Percentiles rank a stretch among this genome's conserved stretches.
Conservation (phyloP, 2,888 invertebrate species). For the Thumatha senex region DNA sequence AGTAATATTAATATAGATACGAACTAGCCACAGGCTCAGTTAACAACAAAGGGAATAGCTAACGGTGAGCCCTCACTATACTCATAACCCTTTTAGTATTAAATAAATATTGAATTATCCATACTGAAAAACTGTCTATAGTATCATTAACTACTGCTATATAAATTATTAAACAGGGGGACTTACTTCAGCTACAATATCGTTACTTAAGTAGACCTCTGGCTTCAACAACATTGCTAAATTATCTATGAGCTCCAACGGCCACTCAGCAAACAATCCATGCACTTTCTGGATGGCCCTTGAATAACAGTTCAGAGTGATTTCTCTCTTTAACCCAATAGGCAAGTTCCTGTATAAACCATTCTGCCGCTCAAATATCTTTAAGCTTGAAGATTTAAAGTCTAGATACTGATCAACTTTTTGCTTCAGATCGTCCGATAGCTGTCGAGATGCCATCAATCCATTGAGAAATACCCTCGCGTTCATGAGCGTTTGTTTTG, state of each 20-base stretch:
- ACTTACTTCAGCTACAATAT: constrained; percentile 24
- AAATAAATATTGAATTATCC: no score
- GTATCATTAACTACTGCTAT: background rate
- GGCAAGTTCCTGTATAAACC: constrained; percentile 20
- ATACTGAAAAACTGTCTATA: no score
- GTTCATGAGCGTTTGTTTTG: constrained; percentile 9
- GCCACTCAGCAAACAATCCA: constrained; percentile 14
- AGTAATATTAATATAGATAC: no score
- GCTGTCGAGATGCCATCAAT: constrained; percentile 11
- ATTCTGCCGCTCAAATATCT: constrained; percentile 9
- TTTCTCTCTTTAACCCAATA: constrained; percentile 14
- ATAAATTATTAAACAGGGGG: background rate
- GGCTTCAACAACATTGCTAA: constrained; percentile 13
- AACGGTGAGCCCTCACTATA: no score
- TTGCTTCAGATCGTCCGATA: constrained; percentile 15
- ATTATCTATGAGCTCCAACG: constrained; percentile 14
- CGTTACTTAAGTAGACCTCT: constrained; percentile 21
- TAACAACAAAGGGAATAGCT: no score
- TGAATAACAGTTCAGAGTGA: constrained; percentile 11
- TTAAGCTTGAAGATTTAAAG: constrained; percentile 10
- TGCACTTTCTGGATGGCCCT: constrained; percentile 13
- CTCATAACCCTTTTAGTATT: no score
- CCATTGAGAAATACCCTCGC: background rate
- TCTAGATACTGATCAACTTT: constrained; percentile 20
- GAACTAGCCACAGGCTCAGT: no score